Evolutionary conservation across 1,140 invertebrate genomes (phyloP).

Genomic region (Chrysoperla carnea): DNA sequence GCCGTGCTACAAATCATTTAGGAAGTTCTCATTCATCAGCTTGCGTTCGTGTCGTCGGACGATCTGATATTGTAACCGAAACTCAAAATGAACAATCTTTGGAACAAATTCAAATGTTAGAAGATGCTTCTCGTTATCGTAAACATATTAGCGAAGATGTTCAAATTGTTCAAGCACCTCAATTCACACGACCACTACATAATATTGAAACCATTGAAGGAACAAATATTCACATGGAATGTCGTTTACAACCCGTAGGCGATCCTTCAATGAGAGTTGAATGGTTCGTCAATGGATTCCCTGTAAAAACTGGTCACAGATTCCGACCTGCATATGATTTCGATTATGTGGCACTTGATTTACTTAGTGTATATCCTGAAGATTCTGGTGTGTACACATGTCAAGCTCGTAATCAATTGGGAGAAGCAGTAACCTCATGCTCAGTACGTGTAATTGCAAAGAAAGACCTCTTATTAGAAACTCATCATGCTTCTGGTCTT

Average conservation of each 20-base stretch:
- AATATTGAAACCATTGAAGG: conserved; percentile 85
- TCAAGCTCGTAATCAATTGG: conserved; percentile 76
- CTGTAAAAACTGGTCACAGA: conserved; percentile 74
- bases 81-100: conserved; percentile 89
- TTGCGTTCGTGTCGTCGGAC: conserved; percentile 67
- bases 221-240: conserved; percentile 85
- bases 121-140: conserved; percentile 61
- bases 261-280: conserved; percentile 92
- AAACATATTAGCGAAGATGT: conserved; percentile 57
- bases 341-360: conserved; percentile 90
- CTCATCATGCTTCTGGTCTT: conserved; percentile 70
- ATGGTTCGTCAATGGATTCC: conserved; percentile 90
- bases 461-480: conserved; percentile 67
- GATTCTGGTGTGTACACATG: conserved; percentile 94
- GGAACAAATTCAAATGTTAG: conserved; percentile 87
- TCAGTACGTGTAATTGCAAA: conserved; percentile 76
- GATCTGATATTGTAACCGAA: conserved; percentile 77
- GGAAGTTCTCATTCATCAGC: conserved; percentile 83
- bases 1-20: conserved; percentile 75
- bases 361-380: conserved; percentile 88
- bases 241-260: conserved; percentile 80
- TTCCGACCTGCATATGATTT: conserved; percentile 95
- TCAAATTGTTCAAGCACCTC: conserved; percentile 61
- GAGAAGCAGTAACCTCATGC: conserved; percentile 86
- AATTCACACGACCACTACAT: conserved; percentile 72